Evolutionary conservation across 2,797 vertebrate genomes (phyloP), one percentile per base, ranked within the genome.

Genomic region (Coilia nasus): DNA sequence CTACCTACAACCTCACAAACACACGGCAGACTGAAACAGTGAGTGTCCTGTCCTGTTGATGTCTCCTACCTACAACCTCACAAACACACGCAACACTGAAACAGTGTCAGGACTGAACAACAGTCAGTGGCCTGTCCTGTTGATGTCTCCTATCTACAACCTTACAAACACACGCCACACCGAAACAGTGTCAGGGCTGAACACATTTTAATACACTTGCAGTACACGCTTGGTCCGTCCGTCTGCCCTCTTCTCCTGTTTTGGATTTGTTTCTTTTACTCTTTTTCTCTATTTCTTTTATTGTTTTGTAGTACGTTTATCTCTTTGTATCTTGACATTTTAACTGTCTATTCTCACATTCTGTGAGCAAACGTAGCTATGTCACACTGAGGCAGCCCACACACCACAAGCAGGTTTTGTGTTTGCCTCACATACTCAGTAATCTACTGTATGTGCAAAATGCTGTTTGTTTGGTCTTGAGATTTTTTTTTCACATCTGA

Each of bases 31-130:
- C 31, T 75, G 75, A 81, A 82, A 67, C 82, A 85, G 84, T 89
- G 88, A n/a, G n/a, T n/a, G n/a, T n/a, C n/a, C n/a, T n/a, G n/a
- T 89, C 89, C 86, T 88, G 81, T 71, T 87, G 87, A 90, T 88
- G 87, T 89, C 86, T 85, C 85, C 87, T 85, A 67, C 87, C 86
- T 86, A 87, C 89, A 83, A 71, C 23, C 80, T 84, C 82, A 50
- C 56, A 82, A 84, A 86, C 81, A 87, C 84, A 86, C 19, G 87
- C 46, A 57, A 44, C 83, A 87, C 31, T 75, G 75, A 81, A 82
- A 67, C 82, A 85, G 84, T 89, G 88, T 82, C 88, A 86, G 71
- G 44, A 64, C 83, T 56, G 62, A 50, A 47, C 83, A 81, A 82
- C 88, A n/a, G n/a, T n/a, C n/a, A n/a, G n/a, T n/a, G n/a, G n/a